phyloP scores from a whole-genome alignment of 2,888 invertebrate species.

The Eremobia ochroleuca region DNA sequence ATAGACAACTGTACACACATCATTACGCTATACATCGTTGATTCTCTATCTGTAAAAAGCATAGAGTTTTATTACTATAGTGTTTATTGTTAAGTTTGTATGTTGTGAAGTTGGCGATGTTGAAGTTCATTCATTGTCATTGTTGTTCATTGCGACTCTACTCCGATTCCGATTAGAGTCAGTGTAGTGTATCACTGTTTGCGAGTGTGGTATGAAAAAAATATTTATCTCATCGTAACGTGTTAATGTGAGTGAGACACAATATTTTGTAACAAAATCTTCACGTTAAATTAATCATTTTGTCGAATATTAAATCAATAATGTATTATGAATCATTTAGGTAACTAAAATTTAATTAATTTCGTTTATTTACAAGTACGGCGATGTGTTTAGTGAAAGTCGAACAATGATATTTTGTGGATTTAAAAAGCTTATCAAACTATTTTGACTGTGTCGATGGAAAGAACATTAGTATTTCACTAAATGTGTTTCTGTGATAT shows the following conservation, averaged over 20 bases:
- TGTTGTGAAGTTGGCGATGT: conserved; percentile 12
- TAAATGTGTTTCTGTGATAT: conserved; percentile 62
- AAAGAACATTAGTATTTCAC: conserved; percentile 14
- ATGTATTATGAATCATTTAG: not conserved
- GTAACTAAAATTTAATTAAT: conserved; percentile 6
- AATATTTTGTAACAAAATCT: not conserved
- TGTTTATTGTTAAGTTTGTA: not conserved
- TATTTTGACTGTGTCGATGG: conserved; percentile 17
- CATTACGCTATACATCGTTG: not conserved
- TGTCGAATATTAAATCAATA: not conserved
- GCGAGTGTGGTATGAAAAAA: conserved; percentile 4
- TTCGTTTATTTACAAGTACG: conserved; percentile 27
- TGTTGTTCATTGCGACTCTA: no score
- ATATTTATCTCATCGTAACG: not conserved
- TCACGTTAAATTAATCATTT: not conserved
- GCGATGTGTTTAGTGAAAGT: conserved; percentile 26
- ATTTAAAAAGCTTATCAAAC: conserved; percentile 15
- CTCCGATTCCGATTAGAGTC: conserved; percentile 11
- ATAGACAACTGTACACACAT: no score
- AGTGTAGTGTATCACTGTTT: conserved; percentile 16
- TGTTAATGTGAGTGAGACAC: conserved; percentile 20
- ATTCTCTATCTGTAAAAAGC: not conserved
- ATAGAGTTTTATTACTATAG: conserved; percentile 15
- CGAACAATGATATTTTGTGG: conserved; percentile 25
- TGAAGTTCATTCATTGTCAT: conserved; percentile 17